phyloP scores from a whole-genome alignment of 2,113 vertebrate genomes.

The Lophochroa leadbeateri region DNA sequence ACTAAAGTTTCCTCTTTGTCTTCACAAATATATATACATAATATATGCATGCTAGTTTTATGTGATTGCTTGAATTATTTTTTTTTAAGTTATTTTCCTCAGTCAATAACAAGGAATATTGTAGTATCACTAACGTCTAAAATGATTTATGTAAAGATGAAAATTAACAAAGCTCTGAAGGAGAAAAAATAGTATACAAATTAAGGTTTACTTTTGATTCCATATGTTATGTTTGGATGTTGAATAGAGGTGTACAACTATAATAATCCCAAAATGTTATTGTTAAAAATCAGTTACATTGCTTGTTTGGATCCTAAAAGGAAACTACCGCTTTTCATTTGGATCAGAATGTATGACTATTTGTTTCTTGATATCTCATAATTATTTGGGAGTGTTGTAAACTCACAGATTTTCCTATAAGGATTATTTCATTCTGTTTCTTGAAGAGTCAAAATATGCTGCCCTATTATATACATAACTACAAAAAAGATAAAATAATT shows the following conservation, averaged over 20 bases:
- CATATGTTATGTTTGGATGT: neutral
- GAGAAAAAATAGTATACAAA: neutral
- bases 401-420: neutral
- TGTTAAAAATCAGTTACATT: neutral
- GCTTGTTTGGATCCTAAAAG: neutral
- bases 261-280: neutral
- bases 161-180: neutral
- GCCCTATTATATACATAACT: neutral
- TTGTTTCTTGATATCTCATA: neutral
- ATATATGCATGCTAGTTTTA: neutral
- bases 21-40: too few species aligned
- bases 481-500: neutral
- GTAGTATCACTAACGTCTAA: neutral
- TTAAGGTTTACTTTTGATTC: neutral
- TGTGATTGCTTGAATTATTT: neutral
- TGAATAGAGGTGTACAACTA: neutral
- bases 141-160: neutral
- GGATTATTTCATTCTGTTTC: neutral
- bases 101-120: neutral
- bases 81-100: neutral
- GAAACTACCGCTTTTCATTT: neutral
- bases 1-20: neutral
- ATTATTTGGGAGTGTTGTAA: neutral
- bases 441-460: neutral
- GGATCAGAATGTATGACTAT: neutral